A percentile compares a stretch with the other conserved stretches of the same genome.
Evolutionary conservation across 2,797 vertebrate species (phyloP).

Genomic region (Paratrypauchen microcephalus): DNA sequence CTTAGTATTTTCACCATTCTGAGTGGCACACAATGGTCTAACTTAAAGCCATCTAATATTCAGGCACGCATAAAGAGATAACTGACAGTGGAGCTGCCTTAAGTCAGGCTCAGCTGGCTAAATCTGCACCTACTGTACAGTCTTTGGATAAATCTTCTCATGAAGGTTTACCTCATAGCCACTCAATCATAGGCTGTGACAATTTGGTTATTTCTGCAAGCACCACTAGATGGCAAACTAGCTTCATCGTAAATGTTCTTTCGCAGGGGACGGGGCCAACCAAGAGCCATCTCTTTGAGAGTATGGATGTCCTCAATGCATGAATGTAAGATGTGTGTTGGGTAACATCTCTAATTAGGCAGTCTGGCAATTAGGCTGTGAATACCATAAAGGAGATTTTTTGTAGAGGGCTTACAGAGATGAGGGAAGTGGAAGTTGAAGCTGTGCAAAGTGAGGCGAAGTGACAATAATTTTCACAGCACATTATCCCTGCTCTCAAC

Average conservation of each 20-base stretch:
- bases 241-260: constrained; percentile 62
- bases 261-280: constrained; percentile 40
- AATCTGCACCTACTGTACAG: constrained; percentile 63
- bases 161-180: constrained; percentile 65
- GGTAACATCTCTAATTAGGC: constrained; percentile 75
- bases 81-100: constrained; percentile 70
- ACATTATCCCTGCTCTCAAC: constrained; percentile 53
- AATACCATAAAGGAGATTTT: constrained; percentile 59
- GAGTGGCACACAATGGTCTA: constrained; percentile 79
- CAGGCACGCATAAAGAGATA: constrained; percentile 70
- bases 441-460: constrained; percentile 34
- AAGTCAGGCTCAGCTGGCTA: constrained; percentile 71
- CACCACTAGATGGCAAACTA: constrained; percentile 83
- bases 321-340: constrained; percentile 76
- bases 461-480: constrained; percentile 50
- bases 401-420: constrained; percentile 54
- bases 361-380: constrained; percentile 72
- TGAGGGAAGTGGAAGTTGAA: constrained; percentile 48
- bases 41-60: constrained; percentile 77
- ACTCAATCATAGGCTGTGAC: constrained; percentile 53
- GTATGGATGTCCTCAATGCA: constrained; percentile 73
- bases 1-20: constrained; percentile 78
- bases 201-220: constrained; percentile 33
- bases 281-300: constrained; percentile 56
- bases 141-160: constrained; percentile 65